Conservation (phyloP, 2,888 invertebrate species). For the Cataglyphis albicans region DNA sequence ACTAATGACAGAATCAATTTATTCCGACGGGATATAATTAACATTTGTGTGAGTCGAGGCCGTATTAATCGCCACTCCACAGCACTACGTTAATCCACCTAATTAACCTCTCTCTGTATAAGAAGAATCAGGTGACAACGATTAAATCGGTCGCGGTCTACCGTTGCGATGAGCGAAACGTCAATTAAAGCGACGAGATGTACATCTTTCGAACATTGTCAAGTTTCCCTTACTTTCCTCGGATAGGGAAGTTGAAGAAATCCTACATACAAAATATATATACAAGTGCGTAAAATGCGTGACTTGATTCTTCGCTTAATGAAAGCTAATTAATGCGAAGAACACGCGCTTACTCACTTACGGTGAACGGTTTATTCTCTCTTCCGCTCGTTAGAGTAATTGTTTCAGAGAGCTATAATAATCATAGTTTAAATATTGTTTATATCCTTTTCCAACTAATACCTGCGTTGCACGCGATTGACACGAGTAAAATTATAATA, state of each 20-base stretch:
- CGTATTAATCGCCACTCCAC: slow-evolving; percentile 10
- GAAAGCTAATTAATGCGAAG: slow-evolving; percentile 71
- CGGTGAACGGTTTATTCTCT: slow-evolving; percentile 65
- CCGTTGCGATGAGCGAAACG: slow-evolving; percentile 61
- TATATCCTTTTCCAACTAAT: not conserved
- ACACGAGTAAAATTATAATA: not conserved
- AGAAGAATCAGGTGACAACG: slow-evolving; percentile 11
- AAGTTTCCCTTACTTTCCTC: slow-evolving; percentile 20
- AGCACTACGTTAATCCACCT: slow-evolving; percentile 55
- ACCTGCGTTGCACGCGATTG: not conserved
- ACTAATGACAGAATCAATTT: no score
- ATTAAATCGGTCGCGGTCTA: slow-evolving; percentile 42
- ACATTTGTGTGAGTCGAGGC: not conserved
- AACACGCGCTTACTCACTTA: slow-evolving; percentile 66
- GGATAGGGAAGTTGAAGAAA: slow-evolving; percentile 27
- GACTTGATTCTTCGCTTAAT: slow-evolving; percentile 70
- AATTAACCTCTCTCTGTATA: slow-evolving; percentile 63
- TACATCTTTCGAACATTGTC: slow-evolving; percentile 8
- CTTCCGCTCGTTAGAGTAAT: slow-evolving; percentile 79
- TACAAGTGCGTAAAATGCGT: slow-evolving; percentile 37
- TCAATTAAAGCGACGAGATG: slow-evolving; percentile 64
- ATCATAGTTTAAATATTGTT: not conserved
- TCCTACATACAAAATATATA: slow-evolving; percentile 11
- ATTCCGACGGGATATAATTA: no score
- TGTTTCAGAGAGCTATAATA: slow-evolving; percentile 70